Evolutionary conservation across 1,140 invertebrate genomes (phyloP).

Genomic region (Ooceraea biroi): DNA sequence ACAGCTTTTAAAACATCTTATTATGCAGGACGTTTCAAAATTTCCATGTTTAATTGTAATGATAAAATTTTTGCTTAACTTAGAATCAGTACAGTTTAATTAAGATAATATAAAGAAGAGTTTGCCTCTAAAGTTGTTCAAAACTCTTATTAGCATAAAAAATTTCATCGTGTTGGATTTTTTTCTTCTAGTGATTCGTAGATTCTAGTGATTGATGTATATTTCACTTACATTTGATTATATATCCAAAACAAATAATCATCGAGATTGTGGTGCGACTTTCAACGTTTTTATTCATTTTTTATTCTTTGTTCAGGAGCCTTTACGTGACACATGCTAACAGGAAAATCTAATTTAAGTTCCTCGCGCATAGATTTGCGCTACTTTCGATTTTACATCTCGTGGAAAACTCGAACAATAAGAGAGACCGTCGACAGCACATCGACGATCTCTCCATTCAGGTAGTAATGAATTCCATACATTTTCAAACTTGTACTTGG

Average conservation of each 20-base stretch:
- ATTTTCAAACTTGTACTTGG: conserved; percentile 49
- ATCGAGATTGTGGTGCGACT: background rate
- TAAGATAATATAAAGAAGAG: background rate
- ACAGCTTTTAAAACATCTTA: background rate
- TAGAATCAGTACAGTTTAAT: background rate
- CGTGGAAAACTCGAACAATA: conserved; percentile 62
- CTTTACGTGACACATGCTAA: background rate
- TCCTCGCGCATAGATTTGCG: conserved; percentile 51
- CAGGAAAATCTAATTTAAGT: conserved; percentile 73
- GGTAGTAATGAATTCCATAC: conserved; percentile 43
- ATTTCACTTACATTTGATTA: conserved; percentile 28
- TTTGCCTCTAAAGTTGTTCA: background rate
- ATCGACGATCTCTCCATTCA: conserved; percentile 49
- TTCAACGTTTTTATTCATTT: conserved; percentile 1
- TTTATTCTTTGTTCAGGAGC: background rate
- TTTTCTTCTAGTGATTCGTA: conserved; percentile 45
- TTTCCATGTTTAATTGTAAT: background rate
- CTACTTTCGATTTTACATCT: conserved; percentile 70
- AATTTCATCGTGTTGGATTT: conserved; percentile 38
- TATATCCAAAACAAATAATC: conserved; percentile 49
- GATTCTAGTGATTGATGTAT: conserved; percentile 55
- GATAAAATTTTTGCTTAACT: background rate
- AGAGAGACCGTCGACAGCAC: conserved; percentile 21
- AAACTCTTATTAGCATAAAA: background rate
- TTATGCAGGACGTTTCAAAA: background rate